phyloP scores from a whole-genome alignment of 2,888 invertebrate genomes.

The Pilophorus perplexus region DNA sequence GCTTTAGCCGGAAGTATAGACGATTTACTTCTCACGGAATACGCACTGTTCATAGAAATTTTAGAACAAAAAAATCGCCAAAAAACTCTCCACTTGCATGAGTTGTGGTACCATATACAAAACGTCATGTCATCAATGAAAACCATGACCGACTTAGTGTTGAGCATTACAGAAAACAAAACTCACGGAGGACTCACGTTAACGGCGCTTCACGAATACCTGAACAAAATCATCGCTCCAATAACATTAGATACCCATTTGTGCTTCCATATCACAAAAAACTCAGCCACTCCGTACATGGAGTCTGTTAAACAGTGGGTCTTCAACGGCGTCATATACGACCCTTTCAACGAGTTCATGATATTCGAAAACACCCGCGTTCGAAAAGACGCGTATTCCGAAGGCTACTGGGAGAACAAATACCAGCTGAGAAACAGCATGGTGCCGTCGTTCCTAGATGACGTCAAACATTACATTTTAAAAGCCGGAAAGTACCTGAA shows the following conservation, averaged over 20 bases:
- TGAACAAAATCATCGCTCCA: slow-evolving; percentile 56
- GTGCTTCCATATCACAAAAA: slow-evolving; percentile 21
- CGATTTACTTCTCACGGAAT: slow-evolving; percentile 65
- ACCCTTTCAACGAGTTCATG: slow-evolving; percentile 71
- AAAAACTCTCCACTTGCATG: slow-evolving; percentile 76
- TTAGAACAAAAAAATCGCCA: slow-evolving; percentile 74
- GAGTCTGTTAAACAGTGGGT: slow-evolving; percentile 91
- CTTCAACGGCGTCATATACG: slow-evolving; percentile 86
- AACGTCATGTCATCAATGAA: slow-evolving; percentile 56
- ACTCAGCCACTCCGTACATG: slow-evolving; percentile 80
- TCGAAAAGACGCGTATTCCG: slow-evolving; percentile 59
- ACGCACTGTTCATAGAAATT: slow-evolving; percentile 73
- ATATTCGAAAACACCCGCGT: slow-evolving; percentile 40
- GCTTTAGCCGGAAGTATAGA: slow-evolving; percentile 17
- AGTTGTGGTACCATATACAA: slow-evolving; percentile 85
- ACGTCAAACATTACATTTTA: slow-evolving; percentile 83
- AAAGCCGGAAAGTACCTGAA: slow-evolving; percentile 96
- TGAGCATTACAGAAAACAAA: slow-evolving; percentile 57
- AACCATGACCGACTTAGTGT: slow-evolving; percentile 23
- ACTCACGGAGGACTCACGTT: slow-evolving; percentile 80
- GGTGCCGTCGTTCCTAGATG: slow-evolving; percentile 83
- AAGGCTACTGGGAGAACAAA: slow-evolving; percentile 94
- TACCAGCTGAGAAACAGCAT: slow-evolving; percentile 75
- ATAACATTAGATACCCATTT: slow-evolving; percentile 29
- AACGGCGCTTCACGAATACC: slow-evolving; percentile 73